A percentile compares a stretch with the other conserved stretches of the same genome.
Evolutionary conservation across 2,113 vertebrate genomes (phyloP).

Genomic region (Toxotes jaculatrix): DNA sequence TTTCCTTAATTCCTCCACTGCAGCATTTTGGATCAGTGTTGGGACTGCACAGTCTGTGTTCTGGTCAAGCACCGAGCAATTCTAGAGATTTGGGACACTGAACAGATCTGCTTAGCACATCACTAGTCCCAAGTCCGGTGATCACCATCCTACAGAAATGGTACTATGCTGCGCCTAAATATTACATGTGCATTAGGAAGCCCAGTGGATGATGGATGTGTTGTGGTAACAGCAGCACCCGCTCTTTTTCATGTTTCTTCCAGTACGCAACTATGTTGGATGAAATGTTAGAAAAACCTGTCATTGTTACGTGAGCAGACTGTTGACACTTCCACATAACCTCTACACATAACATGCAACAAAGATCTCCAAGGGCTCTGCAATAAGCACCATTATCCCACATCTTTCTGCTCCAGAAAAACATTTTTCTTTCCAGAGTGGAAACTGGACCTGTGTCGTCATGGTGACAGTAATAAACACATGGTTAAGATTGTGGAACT

Average conservation of each 20-base stretch:
- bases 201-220: conserved; percentile 34
- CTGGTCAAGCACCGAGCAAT: too few relatives aligned
- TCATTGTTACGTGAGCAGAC: not conserved
- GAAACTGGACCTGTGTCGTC: too few relatives aligned
- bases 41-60: too few relatives aligned
- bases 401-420: not conserved
- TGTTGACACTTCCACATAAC: not conserved
- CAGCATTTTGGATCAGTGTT: too few relatives aligned
- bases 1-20: too few relatives aligned
- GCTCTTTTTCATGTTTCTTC: conserved; percentile 26
- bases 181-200: conserved; percentile 53
- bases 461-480: too few relatives aligned
- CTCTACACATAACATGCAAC: conserved; percentile 1
- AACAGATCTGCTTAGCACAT: too few relatives aligned
- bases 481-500: too few relatives aligned
- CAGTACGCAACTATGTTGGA: not conserved
- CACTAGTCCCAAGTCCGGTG: too few relatives aligned
- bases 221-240: conserved; percentile 1
- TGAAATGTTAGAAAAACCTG: not conserved
- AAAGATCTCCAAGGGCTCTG: not conserved
- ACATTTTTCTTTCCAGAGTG: too few relatives aligned
- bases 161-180: conserved; percentile 51
- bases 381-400: not conserved
- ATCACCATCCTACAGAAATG: too few relatives aligned
- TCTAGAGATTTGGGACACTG: too few relatives aligned